Evolutionary conservation across 2,797 vertebrate genomes (phyloP).

Genomic region (Yasuhikotakia modesta): DNA sequence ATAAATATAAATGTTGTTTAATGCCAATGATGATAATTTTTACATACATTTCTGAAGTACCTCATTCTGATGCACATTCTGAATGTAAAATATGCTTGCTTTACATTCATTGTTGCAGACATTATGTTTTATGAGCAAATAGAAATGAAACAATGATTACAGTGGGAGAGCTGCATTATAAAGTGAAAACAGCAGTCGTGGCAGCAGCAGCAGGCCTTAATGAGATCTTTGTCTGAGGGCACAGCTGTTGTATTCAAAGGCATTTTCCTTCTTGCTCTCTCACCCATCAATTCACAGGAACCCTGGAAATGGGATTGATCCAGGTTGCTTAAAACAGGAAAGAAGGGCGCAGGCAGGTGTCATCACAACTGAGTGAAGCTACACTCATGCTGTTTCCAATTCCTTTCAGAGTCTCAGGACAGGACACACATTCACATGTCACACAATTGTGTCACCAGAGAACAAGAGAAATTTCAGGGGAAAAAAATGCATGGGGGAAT

Average conservation of each 20-base stretch:
- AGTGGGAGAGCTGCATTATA: conserved; percentile 78
- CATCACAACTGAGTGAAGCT: conserved; percentile 1
- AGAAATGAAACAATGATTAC: conserved; percentile 67
- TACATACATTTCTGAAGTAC: not conserved
- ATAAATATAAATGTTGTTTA: not conserved
- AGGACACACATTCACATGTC: conserved; percentile 17
- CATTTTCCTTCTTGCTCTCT: conserved; percentile 73
- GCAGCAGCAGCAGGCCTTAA: conserved; percentile 81
- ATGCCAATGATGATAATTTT: not conserved
- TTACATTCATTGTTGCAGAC: conserved; percentile 7
- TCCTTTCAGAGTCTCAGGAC: conserved; percentile 38
- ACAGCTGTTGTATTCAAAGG: conserved; percentile 76
- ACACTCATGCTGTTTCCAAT: conserved; percentile 6
- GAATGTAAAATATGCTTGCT: too few species aligned
- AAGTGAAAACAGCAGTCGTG: conserved; percentile 76
- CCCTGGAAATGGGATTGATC: conserved; percentile 74
- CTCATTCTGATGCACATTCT: too few species aligned
- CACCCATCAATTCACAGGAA: conserved; percentile 71
- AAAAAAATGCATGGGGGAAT: conserved; percentile 26
- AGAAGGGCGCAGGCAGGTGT: conserved; percentile 65
- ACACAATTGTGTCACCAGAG: not conserved
- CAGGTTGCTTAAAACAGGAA: conserved; percentile 71
- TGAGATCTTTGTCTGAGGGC: conserved; percentile 80
- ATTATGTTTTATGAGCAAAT: conserved; percentile 34
- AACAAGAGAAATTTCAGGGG: conserved; percentile 30